Evolutionary conservation across 2,888 invertebrate genomes (phyloP), one percentile per base, ranked within the genome.

Genomic region (Oscheius sp.): DNA sequence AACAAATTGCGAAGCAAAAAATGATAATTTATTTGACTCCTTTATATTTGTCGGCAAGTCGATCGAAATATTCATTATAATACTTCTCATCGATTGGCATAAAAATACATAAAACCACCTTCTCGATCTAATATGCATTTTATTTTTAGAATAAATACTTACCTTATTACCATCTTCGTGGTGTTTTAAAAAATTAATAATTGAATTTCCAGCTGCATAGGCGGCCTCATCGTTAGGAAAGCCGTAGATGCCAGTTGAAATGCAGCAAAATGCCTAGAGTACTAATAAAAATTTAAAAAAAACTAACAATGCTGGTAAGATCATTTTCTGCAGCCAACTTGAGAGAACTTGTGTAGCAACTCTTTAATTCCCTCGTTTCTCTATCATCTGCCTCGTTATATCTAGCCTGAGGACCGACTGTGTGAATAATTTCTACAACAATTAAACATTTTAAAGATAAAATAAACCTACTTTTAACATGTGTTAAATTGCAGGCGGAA

Each of bases 161-260:
- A 55, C 55, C 2, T 55, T 6, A n/a, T 55, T 20, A 12, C 23
- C 48, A 5, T 25, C 12, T 4, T 20, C 33, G 20, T 34, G 15
- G 6, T 33, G 33, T 33, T 20, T 37, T 10, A 55, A 34, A 31
- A 42, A 61, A n/a, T 39, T 42, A 17, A 23, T 6, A 20, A 79
- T 15, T 37, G 72, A 73, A 4, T 72, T 68, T 5, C 70, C 55
- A 20, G 76, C 79, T 10, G 65, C 53, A 34, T 50, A 52, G 1
- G 92, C 92, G 0, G 95, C 94, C 37, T 91, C 88, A 71, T 91
- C 90, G 86, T 91, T 91, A 0, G 94, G 94, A 87, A 93, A 95
- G 0, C 93, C 93, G 87, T 93, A 94, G 72, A 94, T 90, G n/a
- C 95, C 95, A 3, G 95, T 95, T 0, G 93, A 93, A 84, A 95